Base-by-base conservation (phyloP, 2,113 vertebrate genomes). In the Pollachius pollachius region DNA sequence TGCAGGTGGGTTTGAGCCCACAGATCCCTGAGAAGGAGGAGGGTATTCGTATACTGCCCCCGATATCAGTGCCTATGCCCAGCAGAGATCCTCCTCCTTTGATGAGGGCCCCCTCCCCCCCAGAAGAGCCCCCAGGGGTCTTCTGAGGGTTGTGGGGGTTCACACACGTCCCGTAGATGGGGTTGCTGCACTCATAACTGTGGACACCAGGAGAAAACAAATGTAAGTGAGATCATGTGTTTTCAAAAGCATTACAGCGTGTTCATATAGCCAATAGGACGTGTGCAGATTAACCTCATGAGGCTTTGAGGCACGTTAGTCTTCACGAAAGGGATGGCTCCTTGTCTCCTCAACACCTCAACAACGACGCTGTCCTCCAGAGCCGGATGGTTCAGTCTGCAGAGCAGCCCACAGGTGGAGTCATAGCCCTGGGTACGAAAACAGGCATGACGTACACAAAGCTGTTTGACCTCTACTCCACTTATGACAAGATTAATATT, bases 271-370 rank as follows among this genome's bases (percentile, higher is more conserved):
- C 8, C 9, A 34, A 48, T 9, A 13, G 41, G 41, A 9, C 41
- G 9, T 9, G 1, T 94, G 68, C 4, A 77, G 3, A 67, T 21
- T 84, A 88, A 98, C 97, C 75, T 98, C 41, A 96, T 58, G 60
- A 97, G 88, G 67, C 91, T 91, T 84, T 97, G 96, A 1, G 95
- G 94, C 30, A 98, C 4, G 6, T 98, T 97, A 81, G 97, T 99
- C 85, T 95, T 96, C 77, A 95, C 93, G 60, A 98, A 98, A 0
- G 97, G 96, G 83, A 99, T 87, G 0, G 97, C 97, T 0, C 97
- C 97, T 82, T 96, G 95, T 74, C 84, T 92, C 91, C 93, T 96
- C 76, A 99, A 87, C 68, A 98, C 95, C 73, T 94, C 85, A 11
- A 96, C 94, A 67, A 97, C 5, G 68, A 98, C 94, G 0, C 93